Evolutionary conservation across 2,797 vertebrate genomes (phyloP), one percentile per base, ranked within the genome.

Genomic region (Anguilla anguilla): DNA sequence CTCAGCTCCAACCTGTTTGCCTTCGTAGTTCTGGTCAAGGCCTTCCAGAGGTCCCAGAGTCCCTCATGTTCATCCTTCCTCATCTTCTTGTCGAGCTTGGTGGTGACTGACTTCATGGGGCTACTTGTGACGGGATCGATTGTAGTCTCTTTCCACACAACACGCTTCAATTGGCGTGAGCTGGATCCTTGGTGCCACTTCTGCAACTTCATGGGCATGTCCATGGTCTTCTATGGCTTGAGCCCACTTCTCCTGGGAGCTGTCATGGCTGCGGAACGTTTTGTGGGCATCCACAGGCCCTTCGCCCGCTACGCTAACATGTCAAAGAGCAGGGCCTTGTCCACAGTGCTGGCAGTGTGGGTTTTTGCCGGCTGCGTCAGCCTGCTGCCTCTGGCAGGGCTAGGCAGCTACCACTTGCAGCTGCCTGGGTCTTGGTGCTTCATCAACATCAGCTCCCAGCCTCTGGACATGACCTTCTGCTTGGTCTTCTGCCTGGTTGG

Each of bases 391-490:
- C 39, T 97, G 22, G 31, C 93, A 0, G 97, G 98, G 0, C 31
- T 99, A 10, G 98, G 98, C 0, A 95, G 94, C 86, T 99, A 99
- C 92, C 97, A 97, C 0, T 90, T 99, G 84, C 98, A 99, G 94
- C 93, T 91, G 10, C 98, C 98, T 0, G 96, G 97, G 35, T 99
- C 98, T 89, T 99, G 98, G 98, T 99, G 98, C 93, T 99, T 99
- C 92, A 93, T 99, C 35, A 98, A 97, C 2, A 97, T 99, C 83
- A 95, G 97, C 88, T 84, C 95, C 0, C 3, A 91, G 74, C 93
- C 94, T 0, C 92, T 91, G 0, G 92, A 99, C 0, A 2, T 92
- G 86, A 1, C 91, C 89, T 98, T 99, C 90, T 96, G 96, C 35
- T 91, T 99, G 64, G 88, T 98, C 31, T 99, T 99, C 11, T 96